Evolutionary conservation across 2,113 vertebrate species (phyloP), one percentile per base, ranked within the genome.

Genomic region (Salvelinus namaycush): DNA sequence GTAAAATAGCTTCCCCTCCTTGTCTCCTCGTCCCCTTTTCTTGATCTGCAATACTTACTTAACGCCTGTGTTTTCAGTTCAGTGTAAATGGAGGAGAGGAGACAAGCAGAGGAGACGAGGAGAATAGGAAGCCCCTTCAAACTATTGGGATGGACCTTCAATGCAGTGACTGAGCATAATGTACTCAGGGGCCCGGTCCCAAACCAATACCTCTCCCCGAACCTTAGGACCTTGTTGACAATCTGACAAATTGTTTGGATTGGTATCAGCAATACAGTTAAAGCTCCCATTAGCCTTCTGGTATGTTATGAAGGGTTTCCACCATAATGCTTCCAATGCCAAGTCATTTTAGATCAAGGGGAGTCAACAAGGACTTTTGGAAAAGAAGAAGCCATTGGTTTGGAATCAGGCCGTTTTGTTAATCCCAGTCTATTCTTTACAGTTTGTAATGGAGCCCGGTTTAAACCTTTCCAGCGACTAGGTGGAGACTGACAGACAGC

Each of bases 41-140:
- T 84, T 72, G 86, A 83, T 79, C 87, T 82, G 82, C 77, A 67
- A 14, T 51, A 9, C 1, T 12, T 51, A 51, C 12, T 51, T 3
- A 7, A 29, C 48, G 9, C 26, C 24, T 29, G 64, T 68, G 68
- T 74, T 73, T 24, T 6, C 26, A 76, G 73, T 67, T 82, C 76
- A 24, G 79, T 78, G 85, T 80, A 82, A 86, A 77, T 74, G 81
- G 62, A 75, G 87, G 86, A 78, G 66, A 49, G 51, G 24, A 20
- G 14, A 12, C 29, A 13, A 65, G 12, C 13, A 16, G 13, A 12
- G 62, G 62, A 65, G n/a, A 13, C 12, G 3, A 22, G 14, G 39
- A 44, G 39, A 44, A 44, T 9, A 44, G 8, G 39, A 44, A 44
- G 39, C 39, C 39, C 8, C 9, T 27, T 27, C 1, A 34, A 31